Conservation (phyloP, 2,888 invertebrate genomes). For the Mylabris sibirica region DNA sequence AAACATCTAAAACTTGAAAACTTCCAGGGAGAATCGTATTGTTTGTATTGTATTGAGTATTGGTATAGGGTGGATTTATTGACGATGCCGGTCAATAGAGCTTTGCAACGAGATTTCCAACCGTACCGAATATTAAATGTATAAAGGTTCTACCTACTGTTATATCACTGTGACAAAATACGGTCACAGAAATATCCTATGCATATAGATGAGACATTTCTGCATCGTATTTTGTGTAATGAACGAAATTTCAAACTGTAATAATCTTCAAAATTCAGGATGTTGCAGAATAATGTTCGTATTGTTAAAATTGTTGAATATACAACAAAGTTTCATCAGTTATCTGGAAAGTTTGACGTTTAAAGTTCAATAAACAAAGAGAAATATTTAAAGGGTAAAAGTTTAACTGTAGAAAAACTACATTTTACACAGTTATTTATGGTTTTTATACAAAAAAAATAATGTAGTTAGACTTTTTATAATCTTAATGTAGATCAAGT, state of each 20-base stretch:
- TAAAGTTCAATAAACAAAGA: background rate
- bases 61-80: background rate
- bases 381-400: background rate
- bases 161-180: slow-evolving; percentile 41
- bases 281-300: background rate
- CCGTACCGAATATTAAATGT: slow-evolving; percentile 47
- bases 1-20: too few relatives aligned
- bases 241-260: slow-evolving; percentile 37
- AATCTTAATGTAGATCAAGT: too few relatives aligned
- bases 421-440: too few relatives aligned
- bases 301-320: background rate
- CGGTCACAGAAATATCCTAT: slow-evolving; percentile 49
- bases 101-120: slow-evolving; percentile 34
- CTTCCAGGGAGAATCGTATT: background rate
- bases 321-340: background rate
- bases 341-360: too few relatives aligned
- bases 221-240: slow-evolving; percentile 38
- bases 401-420: background rate
- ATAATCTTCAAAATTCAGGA: too few relatives aligned
- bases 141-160: slow-evolving; percentile 39
- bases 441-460: too few relatives aligned
- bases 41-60: too few relatives aligned
- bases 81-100: background rate
- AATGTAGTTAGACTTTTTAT: too few relatives aligned
- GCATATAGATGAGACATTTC: slow-evolving; percentile 48